Evolutionary conservation across 1,140 invertebrate species (phyloP).

Genomic region (Sarcophaga bullata): DNA sequence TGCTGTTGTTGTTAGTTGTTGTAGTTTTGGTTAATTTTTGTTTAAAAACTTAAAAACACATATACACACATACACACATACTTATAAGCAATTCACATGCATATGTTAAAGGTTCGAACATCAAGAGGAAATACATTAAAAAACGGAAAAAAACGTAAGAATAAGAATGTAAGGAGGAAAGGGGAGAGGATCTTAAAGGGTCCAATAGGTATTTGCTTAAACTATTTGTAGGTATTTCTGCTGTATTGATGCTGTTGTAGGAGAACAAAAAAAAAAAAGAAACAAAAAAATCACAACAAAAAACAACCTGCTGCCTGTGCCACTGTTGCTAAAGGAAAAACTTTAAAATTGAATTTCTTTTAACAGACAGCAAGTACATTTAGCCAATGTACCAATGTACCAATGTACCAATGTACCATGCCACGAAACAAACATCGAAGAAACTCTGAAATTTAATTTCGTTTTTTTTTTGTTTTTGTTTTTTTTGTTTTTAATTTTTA

Average conservation of each 20-base stretch:
- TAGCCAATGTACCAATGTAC: not conserved
- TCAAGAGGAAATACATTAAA: too few species aligned
- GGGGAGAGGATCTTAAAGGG: too few species aligned
- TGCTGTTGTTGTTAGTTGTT: not conserved
- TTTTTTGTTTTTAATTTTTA: not conserved
- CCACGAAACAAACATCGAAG: not conserved
- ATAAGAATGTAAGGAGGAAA: too few species aligned
- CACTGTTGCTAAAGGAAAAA: not conserved
- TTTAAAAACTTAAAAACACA: not conserved
- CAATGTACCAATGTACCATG: not conserved
- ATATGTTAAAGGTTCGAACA: not conserved
- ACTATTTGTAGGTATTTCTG: too few species aligned
- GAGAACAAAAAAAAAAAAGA: too few species aligned
- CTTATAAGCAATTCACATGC: not conserved
- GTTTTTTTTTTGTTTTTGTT: too few species aligned
- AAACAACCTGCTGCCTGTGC: conserved; percentile 5
- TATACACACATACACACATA: not conserved
- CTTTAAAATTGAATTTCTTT: not conserved
- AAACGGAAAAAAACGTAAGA: too few species aligned
- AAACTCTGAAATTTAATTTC: not conserved
- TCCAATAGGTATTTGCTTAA: too few species aligned
- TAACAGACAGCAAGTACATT: conserved; percentile 23
- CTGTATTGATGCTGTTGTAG: too few species aligned
- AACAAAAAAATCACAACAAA: not conserved
- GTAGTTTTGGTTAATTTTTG: conserved; percentile 21